Percentiles rank a stretch among this genome's conserved stretches.
Conservation (phyloP, 1,140 invertebrate genomes). For the Sarcophaga bullata region DNA sequence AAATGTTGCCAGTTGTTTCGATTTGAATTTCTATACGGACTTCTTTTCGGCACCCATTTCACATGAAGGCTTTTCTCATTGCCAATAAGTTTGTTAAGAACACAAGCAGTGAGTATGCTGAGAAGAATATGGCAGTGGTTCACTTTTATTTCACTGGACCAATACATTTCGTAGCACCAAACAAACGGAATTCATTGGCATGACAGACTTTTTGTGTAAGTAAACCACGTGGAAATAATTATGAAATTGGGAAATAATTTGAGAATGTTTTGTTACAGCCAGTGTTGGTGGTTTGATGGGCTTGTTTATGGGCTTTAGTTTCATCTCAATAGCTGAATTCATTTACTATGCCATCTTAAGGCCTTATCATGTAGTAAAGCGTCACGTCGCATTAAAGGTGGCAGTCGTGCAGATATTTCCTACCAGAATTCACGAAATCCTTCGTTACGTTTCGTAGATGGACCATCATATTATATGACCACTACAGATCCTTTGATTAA, state of each 20-base stretch:
- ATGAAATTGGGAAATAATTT: background rate
- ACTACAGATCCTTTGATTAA: slow-evolving; percentile 1
- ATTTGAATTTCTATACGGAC: slow-evolving; percentile 71
- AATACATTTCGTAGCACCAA: slow-evolving; percentile 75
- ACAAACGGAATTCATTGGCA: slow-evolving; percentile 79
- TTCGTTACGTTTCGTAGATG: background rate
- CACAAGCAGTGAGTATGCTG: slow-evolving; percentile 76
- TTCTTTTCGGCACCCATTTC: slow-evolving; percentile 67
- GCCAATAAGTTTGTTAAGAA: slow-evolving; percentile 55
- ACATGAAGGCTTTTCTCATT: slow-evolving; percentile 49
- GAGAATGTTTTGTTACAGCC: slow-evolving; percentile 68
- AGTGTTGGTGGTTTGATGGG: slow-evolving; percentile 81
- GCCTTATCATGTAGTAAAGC: slow-evolving; percentile 63
- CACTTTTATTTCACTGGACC: slow-evolving; percentile 77
- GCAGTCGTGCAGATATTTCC: slow-evolving; percentile 31
- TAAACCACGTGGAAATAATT: slow-evolving; percentile 31
- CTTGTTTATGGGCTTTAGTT: slow-evolving; percentile 82
- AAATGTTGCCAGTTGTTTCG: slow-evolving; percentile 77
- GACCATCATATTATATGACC: background rate
- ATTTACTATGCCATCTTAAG: slow-evolving; percentile 75
- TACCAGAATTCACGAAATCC: background rate
- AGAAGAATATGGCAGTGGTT: slow-evolving; percentile 77
- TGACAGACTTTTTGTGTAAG: slow-evolving; percentile 81
- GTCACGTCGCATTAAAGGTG: slow-evolving; percentile 43
- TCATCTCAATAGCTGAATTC: slow-evolving; percentile 79